Percentiles rank a stretch among this genome's conserved stretches.
phyloP scores from a whole-genome alignment of 2,888 invertebrate species.

The Epiperipatus broadwayi region DNA sequence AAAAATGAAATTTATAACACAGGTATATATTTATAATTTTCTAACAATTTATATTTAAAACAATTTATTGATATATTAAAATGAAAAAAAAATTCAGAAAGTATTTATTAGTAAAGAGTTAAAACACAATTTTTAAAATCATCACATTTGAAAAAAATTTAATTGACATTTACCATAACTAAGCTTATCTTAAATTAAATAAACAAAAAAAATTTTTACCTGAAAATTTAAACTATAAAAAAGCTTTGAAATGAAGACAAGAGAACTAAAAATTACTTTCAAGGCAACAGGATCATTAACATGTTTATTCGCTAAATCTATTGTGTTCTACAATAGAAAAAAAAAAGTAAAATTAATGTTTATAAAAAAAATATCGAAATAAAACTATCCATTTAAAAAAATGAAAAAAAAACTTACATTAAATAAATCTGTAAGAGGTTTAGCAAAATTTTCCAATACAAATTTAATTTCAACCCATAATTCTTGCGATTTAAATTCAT shows the following conservation, averaged over 20 bases:
- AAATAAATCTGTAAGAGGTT: slow-evolving; percentile 77
- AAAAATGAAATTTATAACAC: too few species aligned
- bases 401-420: slow-evolving; percentile 37
- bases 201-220: slow-evolving; percentile 27
- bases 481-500: slow-evolving; percentile 80
- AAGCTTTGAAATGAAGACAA: slow-evolving; percentile 73
- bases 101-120: too few species aligned
- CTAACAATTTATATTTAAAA: too few species aligned
- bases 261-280: slow-evolving; percentile 66
- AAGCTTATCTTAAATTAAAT: too few species aligned
- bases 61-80: too few species aligned
- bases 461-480: slow-evolving; percentile 94
- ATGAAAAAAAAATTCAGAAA: too few species aligned
- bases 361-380: slow-evolving; percentile 6
- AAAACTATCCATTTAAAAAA: slow-evolving; percentile 20
- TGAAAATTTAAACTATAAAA: slow-evolving; percentile 94
- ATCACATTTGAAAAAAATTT: too few species aligned
- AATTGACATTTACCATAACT: too few species aligned
- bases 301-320: slow-evolving; percentile 57
- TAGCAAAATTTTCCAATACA: slow-evolving; percentile 78
- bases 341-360: neutral
- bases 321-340: slow-evolving; percentile 44
- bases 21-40: too few species aligned
- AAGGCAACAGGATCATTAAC: slow-evolving; percentile 57
- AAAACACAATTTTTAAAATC: too few species aligned